Conservation (phyloP, 2,888 invertebrate genomes). For the Cybosia mesomella region DNA sequence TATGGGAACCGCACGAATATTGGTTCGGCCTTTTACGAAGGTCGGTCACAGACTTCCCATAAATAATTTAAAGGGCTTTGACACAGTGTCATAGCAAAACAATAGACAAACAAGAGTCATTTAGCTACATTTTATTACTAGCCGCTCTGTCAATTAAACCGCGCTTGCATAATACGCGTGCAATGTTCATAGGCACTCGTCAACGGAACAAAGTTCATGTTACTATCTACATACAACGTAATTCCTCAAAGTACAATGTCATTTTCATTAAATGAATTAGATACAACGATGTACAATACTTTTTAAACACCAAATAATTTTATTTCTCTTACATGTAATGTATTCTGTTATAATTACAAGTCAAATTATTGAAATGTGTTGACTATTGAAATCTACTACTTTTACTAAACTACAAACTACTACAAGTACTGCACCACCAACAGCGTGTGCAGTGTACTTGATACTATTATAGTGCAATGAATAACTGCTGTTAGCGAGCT, state of each 20-base stretch:
- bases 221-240: constrained; percentile 32
- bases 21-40: constrained; percentile 1
- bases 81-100: not conserved
- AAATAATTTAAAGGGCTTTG: not conserved
- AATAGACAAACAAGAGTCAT: not conserved
- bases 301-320: constrained; percentile 36
- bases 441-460: not conserved
- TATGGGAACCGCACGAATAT: not conserved
- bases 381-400: not conserved
- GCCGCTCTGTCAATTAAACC: constrained; percentile 13
- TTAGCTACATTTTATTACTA: constrained; percentile 11
- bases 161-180: constrained; percentile 9
- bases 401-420: not conserved
- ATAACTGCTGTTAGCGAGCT: too few relatives aligned
- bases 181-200: constrained; percentile 23
- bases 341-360: constrained; percentile 13
- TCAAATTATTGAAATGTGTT: constrained; percentile 1
- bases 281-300: constrained; percentile 31
- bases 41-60: not conserved
- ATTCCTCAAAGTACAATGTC: constrained; percentile 41
- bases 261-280: constrained; percentile 47
- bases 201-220: constrained; percentile 45
- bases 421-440: not conserved
- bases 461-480: too few relatives aligned
- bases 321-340: constrained; percentile 11